Evolutionary conservation across 2,797 vertebrate genomes (phyloP), one percentile per base, ranked within the genome.

Genomic region (Sebastes alutus): DNA sequence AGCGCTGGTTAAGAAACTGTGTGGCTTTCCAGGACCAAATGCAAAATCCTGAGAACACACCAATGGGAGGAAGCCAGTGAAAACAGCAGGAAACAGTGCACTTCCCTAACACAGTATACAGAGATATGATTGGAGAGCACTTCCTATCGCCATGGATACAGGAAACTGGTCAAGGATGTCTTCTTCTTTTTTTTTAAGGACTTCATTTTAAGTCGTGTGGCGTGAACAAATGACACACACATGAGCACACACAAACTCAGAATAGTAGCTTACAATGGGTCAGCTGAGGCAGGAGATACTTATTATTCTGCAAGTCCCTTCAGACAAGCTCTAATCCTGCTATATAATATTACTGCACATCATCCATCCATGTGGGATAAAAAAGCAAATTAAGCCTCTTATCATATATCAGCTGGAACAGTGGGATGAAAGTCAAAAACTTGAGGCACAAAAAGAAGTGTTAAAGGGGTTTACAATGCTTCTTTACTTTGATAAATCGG

Each of bases 121-220:
- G 69, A 46, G 46, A 73, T 32, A 61, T 86, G 92, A 95, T 94
- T 95, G 92, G 93, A 87, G 87, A 80, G 81, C 60, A 84, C 80
- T 90, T 89, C 89, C 86, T 84, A 87, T 95, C n/a, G 2, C 93
- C 91, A 94, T 94, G 91, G 94, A 92, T 93, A 95, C 94, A 96
- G 95, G 95, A 96, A 95, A 90, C 90, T 71, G 80, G 86, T 89
- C 91, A 88, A 93, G 94, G 87, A 92, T 87, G 84, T 92, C 20
- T 73, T 87, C 35, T 46, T 38, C 29, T 38, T 38, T 70, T 76
- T 71, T 58, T 85, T 74, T 76, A 14, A 65, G 59, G 74, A 78
- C 33, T 68, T 60, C 1, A 64, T 66, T 84, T 75, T 77, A 66
- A 69, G 30, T 61, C 56, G 72, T 66, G 22, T 59, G 33, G 59